Percentiles rank a stretch among this genome's conserved stretches.
These are phyloP conservation scores for Parazoanthus darwini DNA, from an alignment of 92 coral and sea anemone genomes.

Conservation along the genomic window DNA sequence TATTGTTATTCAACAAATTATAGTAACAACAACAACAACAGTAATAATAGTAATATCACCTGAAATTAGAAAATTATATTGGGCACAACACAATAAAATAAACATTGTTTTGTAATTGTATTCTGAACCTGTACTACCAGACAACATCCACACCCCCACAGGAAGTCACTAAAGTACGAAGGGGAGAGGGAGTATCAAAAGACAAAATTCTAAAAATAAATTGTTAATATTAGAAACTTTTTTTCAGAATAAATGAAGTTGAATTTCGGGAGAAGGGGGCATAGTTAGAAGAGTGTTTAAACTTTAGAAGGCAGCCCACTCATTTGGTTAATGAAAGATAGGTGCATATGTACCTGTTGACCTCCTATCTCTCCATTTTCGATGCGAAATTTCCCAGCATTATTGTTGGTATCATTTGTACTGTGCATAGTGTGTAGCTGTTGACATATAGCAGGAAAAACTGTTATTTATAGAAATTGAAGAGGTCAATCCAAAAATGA, in stretches of 20 bases:
- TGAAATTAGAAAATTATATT: too few relatives aligned
- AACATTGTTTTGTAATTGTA: too few relatives aligned
- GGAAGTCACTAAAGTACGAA: too few relatives aligned
- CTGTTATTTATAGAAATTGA: not conserved
- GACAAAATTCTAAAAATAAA: too few relatives aligned
- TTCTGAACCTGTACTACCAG: not conserved
- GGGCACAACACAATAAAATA: too few relatives aligned
- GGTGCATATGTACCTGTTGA: constrained; percentile 28
- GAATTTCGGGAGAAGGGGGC: not conserved
- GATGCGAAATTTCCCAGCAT: constrained; percentile 40
- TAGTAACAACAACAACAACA: not conserved
- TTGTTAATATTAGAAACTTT: too few relatives aligned
- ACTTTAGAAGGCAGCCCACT: not conserved
- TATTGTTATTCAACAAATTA: not conserved
- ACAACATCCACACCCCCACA: too few relatives aligned
- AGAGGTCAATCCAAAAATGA: too few relatives aligned
- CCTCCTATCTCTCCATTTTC: constrained; percentile 44
- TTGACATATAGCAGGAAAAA: not conserved
- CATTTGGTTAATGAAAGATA: not conserved
- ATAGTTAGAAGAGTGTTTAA: not conserved
- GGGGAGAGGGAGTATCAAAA: not conserved
- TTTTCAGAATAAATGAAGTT: too few relatives aligned
- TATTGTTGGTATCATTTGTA: constrained; percentile 33
- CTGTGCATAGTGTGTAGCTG: constrained; percentile 32
- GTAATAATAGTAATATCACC: not conserved